Evolutionary conservation across 2,888 invertebrate genomes (phyloP), one percentile per base, ranked within the genome.

Genomic region (Ectemnius cavifrons): DNA sequence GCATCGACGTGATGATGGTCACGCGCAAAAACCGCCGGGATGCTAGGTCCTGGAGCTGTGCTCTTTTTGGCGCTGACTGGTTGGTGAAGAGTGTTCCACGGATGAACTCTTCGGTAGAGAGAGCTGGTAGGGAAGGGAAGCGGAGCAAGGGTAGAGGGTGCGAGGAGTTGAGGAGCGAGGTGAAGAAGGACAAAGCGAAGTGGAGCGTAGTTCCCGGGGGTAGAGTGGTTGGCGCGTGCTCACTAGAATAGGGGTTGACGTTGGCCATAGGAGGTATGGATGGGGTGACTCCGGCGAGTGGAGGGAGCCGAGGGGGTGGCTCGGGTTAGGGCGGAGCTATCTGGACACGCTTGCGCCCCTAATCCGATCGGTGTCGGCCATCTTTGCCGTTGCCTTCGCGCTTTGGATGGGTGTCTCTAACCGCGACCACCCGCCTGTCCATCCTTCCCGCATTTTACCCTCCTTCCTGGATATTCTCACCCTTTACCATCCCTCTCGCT

Each of bases 11-110:
- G 52, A 75, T 63, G 37, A 75, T 63, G 37, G 37, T 63, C 37
- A 20, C 63, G 63, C 67, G 52, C 58, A 52, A 63, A 49, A 69
- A 49, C 63, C 70, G 47, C 37, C n/a, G 18, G n/a, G 37, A 37
- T 37, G 37, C 37, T 37, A 37, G 37, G 82, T 78, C 80, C 82
- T 71, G 77, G 74, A 77, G 75, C 75, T 79, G 64, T 77, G 83
- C 84, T 84, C 82, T 87, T 85, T 88, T 87, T 85, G 81, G 80
- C 83, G 85, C 81, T 84, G 86, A 88, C 89, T 88, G 86, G 84
- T 82, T 84, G 81, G 47, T 84, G 76, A 81, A 78, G 86, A 88
- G 81, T 84, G 86, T 84, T 86, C 86, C 87, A 87, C 84, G 77
- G 86, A 84, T 84, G 82, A 79, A 84, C 82, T 83, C 80, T 83